Conservation (phyloP, 2,888 invertebrate genomes). For the Rhaphigaster nebulosa region DNA sequence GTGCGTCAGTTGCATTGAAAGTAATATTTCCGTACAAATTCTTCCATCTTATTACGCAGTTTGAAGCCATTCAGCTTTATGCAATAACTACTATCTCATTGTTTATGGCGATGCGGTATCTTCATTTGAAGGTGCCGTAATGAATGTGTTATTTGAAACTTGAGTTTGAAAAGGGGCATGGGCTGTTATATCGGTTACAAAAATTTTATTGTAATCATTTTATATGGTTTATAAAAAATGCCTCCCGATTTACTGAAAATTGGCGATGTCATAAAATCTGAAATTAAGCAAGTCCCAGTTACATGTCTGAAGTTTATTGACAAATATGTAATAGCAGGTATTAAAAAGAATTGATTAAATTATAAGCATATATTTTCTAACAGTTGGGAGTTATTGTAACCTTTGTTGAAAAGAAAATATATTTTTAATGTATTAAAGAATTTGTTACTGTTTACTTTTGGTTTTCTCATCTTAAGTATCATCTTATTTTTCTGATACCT, state of each 20-base stretch:
- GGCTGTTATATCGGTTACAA: not conserved
- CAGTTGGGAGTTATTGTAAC: not conserved
- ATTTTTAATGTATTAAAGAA: not conserved
- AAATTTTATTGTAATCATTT: no score
- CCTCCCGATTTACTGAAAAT: not conserved
- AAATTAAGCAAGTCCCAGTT: slow-evolving; percentile 21
- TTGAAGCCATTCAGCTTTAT: no score
- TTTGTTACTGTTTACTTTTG: not conserved
- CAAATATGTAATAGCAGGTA: slow-evolving; percentile 24
- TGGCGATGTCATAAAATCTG: not conserved
- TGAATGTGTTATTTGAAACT: not conserved
- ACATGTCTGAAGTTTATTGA: slow-evolving; percentile 39
- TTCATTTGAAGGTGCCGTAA: not conserved
- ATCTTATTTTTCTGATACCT: not conserved
- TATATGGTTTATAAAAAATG: not conserved
- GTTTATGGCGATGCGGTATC: not conserved
- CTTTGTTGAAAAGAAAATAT: not conserved
- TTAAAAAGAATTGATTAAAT: not conserved
- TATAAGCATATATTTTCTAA: not conserved
- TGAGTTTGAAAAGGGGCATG: not conserved
- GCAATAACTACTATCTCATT: no score
- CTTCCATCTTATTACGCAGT: no score
- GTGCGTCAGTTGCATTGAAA: no score
- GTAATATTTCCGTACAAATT: no score
- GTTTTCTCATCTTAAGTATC: not conserved